Conservation (phyloP, 1,140 invertebrate species). For the Potamilus streckersoni region DNA sequence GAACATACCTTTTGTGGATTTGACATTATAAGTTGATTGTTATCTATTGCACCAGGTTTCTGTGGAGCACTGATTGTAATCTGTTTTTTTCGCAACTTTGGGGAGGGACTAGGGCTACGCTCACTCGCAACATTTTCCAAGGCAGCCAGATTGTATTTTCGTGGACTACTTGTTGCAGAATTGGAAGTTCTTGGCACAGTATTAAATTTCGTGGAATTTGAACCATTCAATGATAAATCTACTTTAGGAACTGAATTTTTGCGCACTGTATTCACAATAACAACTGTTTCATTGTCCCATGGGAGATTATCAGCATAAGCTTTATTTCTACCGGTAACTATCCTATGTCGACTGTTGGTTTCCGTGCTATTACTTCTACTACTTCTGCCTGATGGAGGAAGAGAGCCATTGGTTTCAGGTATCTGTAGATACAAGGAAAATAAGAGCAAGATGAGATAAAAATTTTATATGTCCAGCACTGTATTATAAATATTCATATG, state of each 20-base stretch:
- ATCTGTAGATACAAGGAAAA: neutral
- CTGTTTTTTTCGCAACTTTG: constrained; percentile 45
- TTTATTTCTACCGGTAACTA: constrained; percentile 24
- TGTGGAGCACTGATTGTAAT: constrained; percentile 46
- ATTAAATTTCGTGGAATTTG: constrained; percentile 22
- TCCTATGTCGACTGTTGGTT: constrained; percentile 2
- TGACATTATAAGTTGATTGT: constrained; percentile 76
- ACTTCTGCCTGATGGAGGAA: neutral
- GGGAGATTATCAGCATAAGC: constrained; percentile 31
- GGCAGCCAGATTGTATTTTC: constrained; percentile 43
- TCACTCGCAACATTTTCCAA: constrained; percentile 36
- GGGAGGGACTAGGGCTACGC: constrained; percentile 55
- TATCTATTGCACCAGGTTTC: constrained; percentile 83
- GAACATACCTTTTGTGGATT: constrained; percentile 73
- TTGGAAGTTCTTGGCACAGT: constrained; percentile 32
- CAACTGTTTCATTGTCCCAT: constrained; percentile 57
- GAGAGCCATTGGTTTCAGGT: constrained; percentile 16
- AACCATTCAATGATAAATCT: constrained; percentile 7
- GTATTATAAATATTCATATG: no score
- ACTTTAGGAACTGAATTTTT: constrained; percentile 19
- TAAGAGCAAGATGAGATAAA: neutral
- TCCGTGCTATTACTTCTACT: constrained; percentile 14
- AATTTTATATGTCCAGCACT: no score
- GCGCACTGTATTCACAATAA: constrained; percentile 40
- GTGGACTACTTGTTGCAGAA: constrained; percentile 36